Percentiles rank a stretch among this genome's conserved stretches.
phyloP scores from a whole-genome alignment of 2,888 invertebrate species.

The Synanthedon myopaeformis region DNA sequence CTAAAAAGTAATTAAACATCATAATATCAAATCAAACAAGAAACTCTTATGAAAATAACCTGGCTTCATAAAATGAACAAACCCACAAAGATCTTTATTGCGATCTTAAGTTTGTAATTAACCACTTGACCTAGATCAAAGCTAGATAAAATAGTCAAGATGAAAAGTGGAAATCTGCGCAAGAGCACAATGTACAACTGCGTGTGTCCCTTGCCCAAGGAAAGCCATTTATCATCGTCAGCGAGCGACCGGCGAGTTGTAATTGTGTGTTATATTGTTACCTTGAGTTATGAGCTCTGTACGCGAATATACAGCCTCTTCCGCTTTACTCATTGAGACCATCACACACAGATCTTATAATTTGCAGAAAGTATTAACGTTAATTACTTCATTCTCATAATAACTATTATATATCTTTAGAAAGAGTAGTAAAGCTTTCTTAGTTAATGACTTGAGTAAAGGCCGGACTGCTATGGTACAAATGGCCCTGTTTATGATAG shows the following conservation, averaged over 20 bases:
- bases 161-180: constrained; percentile 17
- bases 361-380: background rate
- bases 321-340: constrained; percentile 23
- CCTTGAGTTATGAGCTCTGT: constrained; percentile 51
- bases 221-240: constrained; percentile 66
- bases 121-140: constrained; percentile 16
- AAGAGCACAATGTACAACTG: constrained; percentile 23
- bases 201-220: constrained; percentile 47
- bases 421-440: no score
- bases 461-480: no score
- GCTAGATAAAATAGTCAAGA: constrained; percentile 15
- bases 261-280: constrained; percentile 65
- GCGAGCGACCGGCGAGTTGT: constrained; percentile 47
- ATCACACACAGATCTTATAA: background rate
- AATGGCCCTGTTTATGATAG: no score
- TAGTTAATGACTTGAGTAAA: no score
- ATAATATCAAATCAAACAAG: no score
- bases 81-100: no score
- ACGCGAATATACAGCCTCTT: constrained; percentile 39
- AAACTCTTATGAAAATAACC: no score
- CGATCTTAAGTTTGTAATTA: constrained; percentile 5
- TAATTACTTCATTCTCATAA: background rate
- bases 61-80: no score
- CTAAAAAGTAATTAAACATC: no score
- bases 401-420: no score